Evolutionary conservation across 2,113 vertebrate species (phyloP), one percentile per base, ranked within the genome.

Genomic region (Ceratotherium simum): DNA sequence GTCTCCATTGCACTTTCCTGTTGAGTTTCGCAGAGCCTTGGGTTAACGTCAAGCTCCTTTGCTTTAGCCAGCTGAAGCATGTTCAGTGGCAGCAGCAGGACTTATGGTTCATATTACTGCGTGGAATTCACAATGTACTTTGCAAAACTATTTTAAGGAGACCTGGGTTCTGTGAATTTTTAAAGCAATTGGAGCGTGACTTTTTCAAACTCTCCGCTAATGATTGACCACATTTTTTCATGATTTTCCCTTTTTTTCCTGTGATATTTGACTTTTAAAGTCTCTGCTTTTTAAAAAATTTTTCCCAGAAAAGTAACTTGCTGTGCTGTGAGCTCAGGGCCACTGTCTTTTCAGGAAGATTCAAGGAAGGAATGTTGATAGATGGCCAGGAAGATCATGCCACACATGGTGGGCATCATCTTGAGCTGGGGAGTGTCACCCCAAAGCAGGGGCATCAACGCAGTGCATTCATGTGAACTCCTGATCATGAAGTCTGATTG

Each of bases 41-140:
- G 90, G 97, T 96, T 94, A 93, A 83, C 82, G 88, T 97, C 96
- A 94, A 95, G 73, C 76, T 94, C 80, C 81, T 94, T 79, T 1
- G 20, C 81, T 60, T 96, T 87, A 98, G 98, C 97, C 97, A 98
- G 98, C 99, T 99, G 99, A 99, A 92, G 94, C 96, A 65, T 96
- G 97, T 92, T 97, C 97, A 88, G 96, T 94, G 97, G 95, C 95
- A 96, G 97, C 97, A 82, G 81, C 3, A 51, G 90, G 97, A 92
- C 96, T 97, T 96, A 96, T 98, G 98, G 97, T 98, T 98, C 95
- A 92, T 86, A 98, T 98, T 98, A 98, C 67, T 94, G 88, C 97
- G 81, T 94, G 97, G 98, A 98, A 98, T 98, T 97, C 95, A 97
- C 95, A 56, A 67, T 96, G 97, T 97, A 96, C 95, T 98, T 96